Conservation (phyloP, 2,797 vertebrate species). For the Phaenicophaeus curvirostris region DNA sequence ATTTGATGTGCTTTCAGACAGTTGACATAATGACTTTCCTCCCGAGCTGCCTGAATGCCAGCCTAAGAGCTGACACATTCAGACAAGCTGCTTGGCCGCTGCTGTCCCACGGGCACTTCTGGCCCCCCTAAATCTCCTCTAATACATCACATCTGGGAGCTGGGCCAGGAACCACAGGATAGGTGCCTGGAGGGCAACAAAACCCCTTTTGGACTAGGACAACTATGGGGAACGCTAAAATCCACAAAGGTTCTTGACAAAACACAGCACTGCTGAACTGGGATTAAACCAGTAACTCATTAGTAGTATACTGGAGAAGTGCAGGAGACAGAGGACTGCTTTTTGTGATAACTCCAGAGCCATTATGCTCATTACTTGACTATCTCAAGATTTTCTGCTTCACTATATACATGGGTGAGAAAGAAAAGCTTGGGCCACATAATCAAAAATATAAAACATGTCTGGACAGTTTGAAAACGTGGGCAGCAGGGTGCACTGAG, state of each 20-base stretch:
- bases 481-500: background rate
- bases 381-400: background rate
- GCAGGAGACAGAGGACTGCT: background rate
- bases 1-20: background rate
- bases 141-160: background rate
- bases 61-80: background rate
- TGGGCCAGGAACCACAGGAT: background rate
- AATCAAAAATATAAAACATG: background rate
- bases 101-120: background rate
- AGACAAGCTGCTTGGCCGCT: background rate
- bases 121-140: background rate
- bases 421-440: background rate
- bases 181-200: background rate
- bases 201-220: background rate
- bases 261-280: background rate
- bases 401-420: background rate
- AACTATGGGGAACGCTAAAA: slow-evolving; percentile 8
- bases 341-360: background rate
- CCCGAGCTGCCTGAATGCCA: background rate
- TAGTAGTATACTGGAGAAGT: background rate
- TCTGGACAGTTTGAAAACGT: background rate
- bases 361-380: slow-evolving; percentile 25
- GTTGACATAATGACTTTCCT: background rate
- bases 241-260: background rate
- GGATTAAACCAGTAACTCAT: slow-evolving; percentile 24